Evolutionary conservation across 1,140 invertebrate genomes (phyloP).

Genomic region (Bombus picipes): DNA sequence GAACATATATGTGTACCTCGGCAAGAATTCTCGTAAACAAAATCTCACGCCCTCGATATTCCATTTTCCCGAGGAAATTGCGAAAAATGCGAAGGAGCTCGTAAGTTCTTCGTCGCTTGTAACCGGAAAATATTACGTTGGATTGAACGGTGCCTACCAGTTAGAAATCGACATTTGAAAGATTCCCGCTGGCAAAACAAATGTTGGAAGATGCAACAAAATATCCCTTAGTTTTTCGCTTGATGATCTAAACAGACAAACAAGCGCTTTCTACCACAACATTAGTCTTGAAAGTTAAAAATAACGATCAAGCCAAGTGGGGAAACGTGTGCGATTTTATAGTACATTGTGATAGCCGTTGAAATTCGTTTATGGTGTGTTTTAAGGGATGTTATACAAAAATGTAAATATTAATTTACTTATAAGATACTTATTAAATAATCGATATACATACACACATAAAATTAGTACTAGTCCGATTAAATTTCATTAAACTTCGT

Average conservation of each 20-base stretch:
- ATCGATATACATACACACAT: no score
- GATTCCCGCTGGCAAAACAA: background rate
- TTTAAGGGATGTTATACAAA: no score
- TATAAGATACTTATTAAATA: no score
- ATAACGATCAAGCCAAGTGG: no score
- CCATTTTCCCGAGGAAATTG: conserved; percentile 34
- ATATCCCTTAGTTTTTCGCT: background rate
- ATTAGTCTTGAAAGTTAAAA: background rate
- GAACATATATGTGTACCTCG: background rate
- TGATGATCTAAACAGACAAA: background rate
- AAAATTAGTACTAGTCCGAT: no score
- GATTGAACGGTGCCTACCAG: conserved; percentile 3
- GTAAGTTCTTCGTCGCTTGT: background rate
- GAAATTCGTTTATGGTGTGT: background rate
- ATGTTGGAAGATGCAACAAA: no score
- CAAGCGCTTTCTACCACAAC: background rate
- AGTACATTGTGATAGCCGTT: background rate
- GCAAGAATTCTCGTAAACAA: background rate
- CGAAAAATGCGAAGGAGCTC: conserved; percentile 2
- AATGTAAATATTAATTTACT: no score
- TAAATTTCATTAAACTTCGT: no score
- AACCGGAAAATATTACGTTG: background rate
- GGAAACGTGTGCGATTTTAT: background rate
- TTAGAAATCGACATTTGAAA: conserved; percentile 6
- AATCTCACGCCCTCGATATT: background rate